Percentiles rank a stretch among this genome's conserved stretches.
Evolutionary conservation across 1,140 invertebrate species (phyloP).

Genomic region (Drosophila novamexicana): DNA sequence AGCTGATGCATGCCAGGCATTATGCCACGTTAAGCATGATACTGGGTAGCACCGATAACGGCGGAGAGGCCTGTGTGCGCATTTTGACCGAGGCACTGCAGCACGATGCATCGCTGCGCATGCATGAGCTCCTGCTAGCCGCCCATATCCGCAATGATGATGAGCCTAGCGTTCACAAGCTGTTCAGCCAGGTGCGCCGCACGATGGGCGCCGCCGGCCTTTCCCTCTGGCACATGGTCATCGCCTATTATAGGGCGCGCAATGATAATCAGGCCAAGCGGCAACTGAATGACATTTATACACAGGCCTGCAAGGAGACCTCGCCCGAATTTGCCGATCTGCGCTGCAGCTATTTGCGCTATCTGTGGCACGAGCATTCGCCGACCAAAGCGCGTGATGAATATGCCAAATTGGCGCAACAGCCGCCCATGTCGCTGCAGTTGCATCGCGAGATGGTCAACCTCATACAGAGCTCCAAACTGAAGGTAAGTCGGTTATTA

Average conservation of each 20-base stretch:
- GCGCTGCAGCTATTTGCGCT: conserved; percentile 68
- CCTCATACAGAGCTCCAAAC: conserved; percentile 54
- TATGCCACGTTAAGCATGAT: conserved; percentile 63
- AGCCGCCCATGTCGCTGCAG: conserved; percentile 68
- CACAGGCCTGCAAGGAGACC: conserved; percentile 57
- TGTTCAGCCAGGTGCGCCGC: conserved; percentile 56
- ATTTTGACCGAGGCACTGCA: conserved; percentile 65
- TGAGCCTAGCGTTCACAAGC: conserved; percentile 54
- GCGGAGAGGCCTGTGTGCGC: conserved; percentile 42
- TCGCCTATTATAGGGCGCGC: conserved; percentile 64
- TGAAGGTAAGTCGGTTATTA: conserved; percentile 18
- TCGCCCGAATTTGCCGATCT: conserved; percentile 61
- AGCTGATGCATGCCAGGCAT: conserved; percentile 65
- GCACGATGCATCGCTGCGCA: conserved; percentile 48
- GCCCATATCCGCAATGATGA: conserved; percentile 61
- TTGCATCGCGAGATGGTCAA: conserved; percentile 73
- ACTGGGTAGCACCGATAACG: conserved; percentile 52
- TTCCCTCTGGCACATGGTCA: conserved; percentile 60
- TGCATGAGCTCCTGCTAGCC: conserved; percentile 67
- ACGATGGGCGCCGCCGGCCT: conserved; percentile 42
- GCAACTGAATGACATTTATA: conserved; percentile 62
- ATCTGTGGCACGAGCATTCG: conserved; percentile 66
- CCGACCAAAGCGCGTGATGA: conserved; percentile 61
- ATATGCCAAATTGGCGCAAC: conserved; percentile 62
- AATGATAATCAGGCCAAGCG: conserved; percentile 38